Conservation (phyloP, 2,113 vertebrate genomes). For the Phocoena phocoena region DNA sequence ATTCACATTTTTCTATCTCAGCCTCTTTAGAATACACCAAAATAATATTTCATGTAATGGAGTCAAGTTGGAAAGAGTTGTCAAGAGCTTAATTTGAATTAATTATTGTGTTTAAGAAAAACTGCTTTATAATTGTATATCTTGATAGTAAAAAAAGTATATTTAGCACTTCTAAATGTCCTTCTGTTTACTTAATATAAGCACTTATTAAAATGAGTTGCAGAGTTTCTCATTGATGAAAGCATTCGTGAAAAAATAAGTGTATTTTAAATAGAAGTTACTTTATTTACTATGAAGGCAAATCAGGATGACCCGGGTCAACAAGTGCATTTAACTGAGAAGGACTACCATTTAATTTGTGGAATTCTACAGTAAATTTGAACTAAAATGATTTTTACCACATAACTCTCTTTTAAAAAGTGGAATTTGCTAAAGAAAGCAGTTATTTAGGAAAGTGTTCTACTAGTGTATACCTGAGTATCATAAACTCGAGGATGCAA, state of each 20-base stretch:
- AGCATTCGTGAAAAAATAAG: not conserved
- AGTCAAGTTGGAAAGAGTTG: not conserved
- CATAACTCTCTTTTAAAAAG: not conserved
- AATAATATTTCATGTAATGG: not conserved
- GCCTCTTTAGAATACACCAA: not conserved
- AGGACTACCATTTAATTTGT: not conserved
- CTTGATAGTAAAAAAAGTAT: slow-evolving; percentile 17
- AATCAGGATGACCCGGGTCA: not conserved
- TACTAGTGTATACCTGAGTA: not conserved
- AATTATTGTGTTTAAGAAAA: slow-evolving; percentile 27
- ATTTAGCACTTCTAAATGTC: slow-evolving; percentile 12
- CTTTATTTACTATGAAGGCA: not conserved
- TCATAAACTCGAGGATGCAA: not conserved
- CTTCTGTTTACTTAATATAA: not conserved
- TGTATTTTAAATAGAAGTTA: not conserved
- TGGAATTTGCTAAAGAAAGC: not conserved
- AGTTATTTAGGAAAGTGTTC: not conserved
- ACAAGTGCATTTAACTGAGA: not conserved
- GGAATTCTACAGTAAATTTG: not conserved
- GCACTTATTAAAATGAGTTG: not conserved
- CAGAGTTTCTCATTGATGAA: not conserved
- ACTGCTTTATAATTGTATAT: not conserved
- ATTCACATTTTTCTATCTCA: slow-evolving; percentile 9
- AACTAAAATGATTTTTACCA: not conserved
- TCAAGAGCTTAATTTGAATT: slow-evolving; percentile 47